Evolutionary conservation across 2,113 vertebrate species (phyloP).

Genomic region (cattle (Bos taurus)): ARS-UCD2.0 NC_037344.1:26023001-26023500

Average conservation of each 20-base stretch:
- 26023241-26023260: neutral
- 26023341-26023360: conserved; percentile 74
- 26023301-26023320: conserved; percentile 61
- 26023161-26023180: neutral
- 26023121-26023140: neutral
- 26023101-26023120: neutral
- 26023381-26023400: conserved; percentile 31
- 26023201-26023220: neutral
- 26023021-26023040: neutral
- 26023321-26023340: conserved; percentile 40
- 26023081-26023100: neutral
- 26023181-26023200: neutral
- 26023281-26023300: conserved; percentile 45
- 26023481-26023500: conserved; percentile 54
- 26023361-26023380: conserved; percentile 70
- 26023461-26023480: conserved; percentile 73
- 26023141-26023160: neutral
- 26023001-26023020: neutral
- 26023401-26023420: conserved; percentile 63
- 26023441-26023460: conserved; percentile 78
- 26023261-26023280: neutral
- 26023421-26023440: conserved; percentile 76
- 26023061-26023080: neutral
- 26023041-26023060: neutral
- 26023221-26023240: neutral